phyloP scores from a whole-genome alignment of 2,888 invertebrate species.

The Limenitis camilla region DNA sequence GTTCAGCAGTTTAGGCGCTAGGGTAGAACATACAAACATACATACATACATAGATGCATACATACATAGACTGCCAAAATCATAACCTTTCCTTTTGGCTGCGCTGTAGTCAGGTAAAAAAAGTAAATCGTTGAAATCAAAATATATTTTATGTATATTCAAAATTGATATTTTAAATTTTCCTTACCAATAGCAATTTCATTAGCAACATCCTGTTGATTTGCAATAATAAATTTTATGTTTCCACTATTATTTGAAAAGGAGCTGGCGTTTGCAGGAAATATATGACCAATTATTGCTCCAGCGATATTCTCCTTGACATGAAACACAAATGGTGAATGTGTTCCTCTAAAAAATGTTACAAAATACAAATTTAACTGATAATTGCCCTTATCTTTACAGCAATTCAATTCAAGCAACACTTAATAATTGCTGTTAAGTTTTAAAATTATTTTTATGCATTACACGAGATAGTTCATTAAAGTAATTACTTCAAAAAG shows the following conservation, averaged over 20 bases:
- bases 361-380: too few species aligned
- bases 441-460: too few species aligned
- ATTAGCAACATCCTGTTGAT: slow-evolving; percentile 87
- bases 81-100: too few species aligned
- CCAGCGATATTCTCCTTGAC: slow-evolving; percentile 85
- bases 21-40: too few species aligned
- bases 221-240: slow-evolving; percentile 84
- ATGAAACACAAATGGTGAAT: slow-evolving; percentile 82
- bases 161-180: background rate
- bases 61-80: too few species aligned
- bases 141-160: background rate
- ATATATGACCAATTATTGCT: slow-evolving; percentile 81
- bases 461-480: background rate
- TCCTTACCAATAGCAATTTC: slow-evolving; percentile 81
- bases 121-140: background rate
- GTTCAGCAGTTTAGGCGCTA: too few species aligned
- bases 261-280: slow-evolving; percentile 71
- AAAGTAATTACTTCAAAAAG: slow-evolving; percentile 70
- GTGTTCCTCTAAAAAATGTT: slow-evolving; percentile 74
- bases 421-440: too few species aligned
- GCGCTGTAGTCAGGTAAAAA: too few species aligned
- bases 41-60: too few species aligned
- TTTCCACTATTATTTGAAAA: slow-evolving; percentile 57
- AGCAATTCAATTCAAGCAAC: too few species aligned
- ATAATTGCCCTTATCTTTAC: too few species aligned